phyloP scores from a whole-genome alignment of 2,888 invertebrate species.

The Clostera curtula region DNA sequence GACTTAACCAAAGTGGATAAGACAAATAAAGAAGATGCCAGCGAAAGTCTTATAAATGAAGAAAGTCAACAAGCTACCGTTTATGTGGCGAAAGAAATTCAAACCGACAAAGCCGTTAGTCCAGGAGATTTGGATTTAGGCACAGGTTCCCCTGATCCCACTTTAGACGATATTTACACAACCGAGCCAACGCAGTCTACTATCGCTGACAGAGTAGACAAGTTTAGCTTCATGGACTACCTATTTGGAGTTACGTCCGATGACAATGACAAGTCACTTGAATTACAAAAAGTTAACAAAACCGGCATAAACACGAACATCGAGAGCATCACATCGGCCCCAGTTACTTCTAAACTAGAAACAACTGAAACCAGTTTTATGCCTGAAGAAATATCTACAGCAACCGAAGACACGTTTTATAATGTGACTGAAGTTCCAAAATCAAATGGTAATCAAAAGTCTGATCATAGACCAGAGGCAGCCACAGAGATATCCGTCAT shows the following conservation, averaged over 20 bases:
- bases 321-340: conserved; percentile 38
- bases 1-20: conserved; percentile 34
- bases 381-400: conserved; percentile 59
- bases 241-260: conserved; percentile 53
- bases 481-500: conserved; percentile 23
- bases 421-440: conserved; percentile 13
- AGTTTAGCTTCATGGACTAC: conserved; percentile 60
- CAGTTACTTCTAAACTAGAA: conserved; percentile 30
- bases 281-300: conserved; percentile 17
- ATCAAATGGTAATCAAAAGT: conserved; percentile 15
- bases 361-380: conserved; percentile 56
- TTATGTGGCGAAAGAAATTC: conserved; percentile 24
- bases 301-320: conserved; percentile 23
- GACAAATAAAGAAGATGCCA: conserved; percentile 14
- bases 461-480: conserved; percentile 12
- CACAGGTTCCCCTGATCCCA: conserved; percentile 52
- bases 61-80: conserved; percentile 21
- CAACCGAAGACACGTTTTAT: conserved; percentile 14
- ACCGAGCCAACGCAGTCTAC: conserved; percentile 36
- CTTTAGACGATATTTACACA: conserved; percentile 41
- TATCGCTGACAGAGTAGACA: conserved; percentile 40
- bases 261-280: conserved; percentile 28
- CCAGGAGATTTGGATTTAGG: conserved; percentile 64
- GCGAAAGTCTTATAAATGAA: conserved; percentile 18
- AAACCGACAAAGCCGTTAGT: conserved; percentile 29